Evolutionary conservation across 2,797 vertebrate genomes (phyloP).

Genomic region (Fistularia commersonii): DNA sequence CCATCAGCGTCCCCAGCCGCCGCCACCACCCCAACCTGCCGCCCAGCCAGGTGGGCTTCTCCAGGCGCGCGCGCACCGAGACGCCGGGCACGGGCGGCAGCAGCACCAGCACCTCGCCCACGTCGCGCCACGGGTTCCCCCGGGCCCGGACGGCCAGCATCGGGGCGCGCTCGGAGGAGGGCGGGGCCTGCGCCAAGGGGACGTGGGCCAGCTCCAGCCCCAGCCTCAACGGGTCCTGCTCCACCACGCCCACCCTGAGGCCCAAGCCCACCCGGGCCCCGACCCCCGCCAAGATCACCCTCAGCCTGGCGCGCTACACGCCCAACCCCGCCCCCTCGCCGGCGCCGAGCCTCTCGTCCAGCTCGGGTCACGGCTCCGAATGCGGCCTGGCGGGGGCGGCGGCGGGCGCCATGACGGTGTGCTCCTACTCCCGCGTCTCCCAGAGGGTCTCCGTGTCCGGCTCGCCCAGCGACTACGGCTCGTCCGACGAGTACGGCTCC

Average conservation of each 20-base stretch:
- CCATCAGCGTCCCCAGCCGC: slow-evolving; percentile 81
- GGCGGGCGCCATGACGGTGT: slow-evolving; percentile 73
- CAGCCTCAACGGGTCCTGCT: slow-evolving; percentile 78
- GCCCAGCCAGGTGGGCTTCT: slow-evolving; percentile 80
- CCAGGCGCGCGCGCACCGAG: slow-evolving; percentile 76
- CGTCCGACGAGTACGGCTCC: slow-evolving; percentile 84
- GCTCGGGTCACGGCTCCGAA: slow-evolving; percentile 80
- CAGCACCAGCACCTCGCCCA: slow-evolving; percentile 80
- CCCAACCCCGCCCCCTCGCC: slow-evolving; percentile 78
- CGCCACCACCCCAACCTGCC: slow-evolving; percentile 78
- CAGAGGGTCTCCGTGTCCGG: slow-evolving; percentile 81
- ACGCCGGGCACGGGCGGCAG: slow-evolving; percentile 74
- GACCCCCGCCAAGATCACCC: slow-evolving; percentile 80
- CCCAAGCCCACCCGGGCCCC: slow-evolving; percentile 79
- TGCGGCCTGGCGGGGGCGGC: slow-evolving; percentile 76
- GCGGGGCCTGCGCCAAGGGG: slow-evolving; percentile 68
- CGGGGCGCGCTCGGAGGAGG: slow-evolving; percentile 75
- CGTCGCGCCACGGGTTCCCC: slow-evolving; percentile 73
- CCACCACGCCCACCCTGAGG: slow-evolving; percentile 75
- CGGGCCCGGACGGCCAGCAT: slow-evolving; percentile 78
- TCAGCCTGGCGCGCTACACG: slow-evolving; percentile 77
- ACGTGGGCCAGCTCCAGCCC: slow-evolving; percentile 79
- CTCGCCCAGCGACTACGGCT: slow-evolving; percentile 81
- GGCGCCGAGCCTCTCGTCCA: slow-evolving; percentile 78
- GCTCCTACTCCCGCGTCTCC: slow-evolving; percentile 75